Conservation (phyloP, 1,140 invertebrate species). For the Bombus terrestris region DNA sequence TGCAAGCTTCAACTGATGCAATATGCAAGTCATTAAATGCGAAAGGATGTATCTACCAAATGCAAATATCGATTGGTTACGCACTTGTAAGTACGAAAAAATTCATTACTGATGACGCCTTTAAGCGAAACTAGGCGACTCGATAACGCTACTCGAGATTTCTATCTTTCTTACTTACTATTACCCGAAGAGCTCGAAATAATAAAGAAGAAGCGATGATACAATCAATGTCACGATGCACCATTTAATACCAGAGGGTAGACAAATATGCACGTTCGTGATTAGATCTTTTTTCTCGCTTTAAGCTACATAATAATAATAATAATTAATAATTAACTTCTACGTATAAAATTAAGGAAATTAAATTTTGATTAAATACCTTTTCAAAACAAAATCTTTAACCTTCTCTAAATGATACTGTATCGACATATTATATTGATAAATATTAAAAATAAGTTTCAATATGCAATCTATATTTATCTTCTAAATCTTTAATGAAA, state of each 20-base stretch:
- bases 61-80: constrained; percentile 9
- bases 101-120: neutral
- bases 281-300: neutral
- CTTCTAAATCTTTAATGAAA: too few species aligned
- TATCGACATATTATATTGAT: too few species aligned
- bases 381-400: too few species aligned
- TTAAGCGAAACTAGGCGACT: neutral
- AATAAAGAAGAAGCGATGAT: neutral
- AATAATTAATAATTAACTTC: too few species aligned
- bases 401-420: too few species aligned
- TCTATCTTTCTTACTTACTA: neutral
- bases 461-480: too few species aligned
- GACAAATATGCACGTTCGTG: neutral
- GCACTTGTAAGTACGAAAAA: neutral
- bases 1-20: neutral
- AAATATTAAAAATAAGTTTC: too few species aligned
- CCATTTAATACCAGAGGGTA: neutral
- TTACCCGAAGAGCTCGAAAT: neutral
- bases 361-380: too few species aligned
- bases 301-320: too few species aligned
- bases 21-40: neutral
- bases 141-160: constrained; percentile 35
- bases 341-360: too few species aligned
- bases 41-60: neutral
- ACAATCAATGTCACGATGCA: too few species aligned